Conservation (phyloP, 2,888 invertebrate species). For the Rhorus exstirpatorius region DNA sequence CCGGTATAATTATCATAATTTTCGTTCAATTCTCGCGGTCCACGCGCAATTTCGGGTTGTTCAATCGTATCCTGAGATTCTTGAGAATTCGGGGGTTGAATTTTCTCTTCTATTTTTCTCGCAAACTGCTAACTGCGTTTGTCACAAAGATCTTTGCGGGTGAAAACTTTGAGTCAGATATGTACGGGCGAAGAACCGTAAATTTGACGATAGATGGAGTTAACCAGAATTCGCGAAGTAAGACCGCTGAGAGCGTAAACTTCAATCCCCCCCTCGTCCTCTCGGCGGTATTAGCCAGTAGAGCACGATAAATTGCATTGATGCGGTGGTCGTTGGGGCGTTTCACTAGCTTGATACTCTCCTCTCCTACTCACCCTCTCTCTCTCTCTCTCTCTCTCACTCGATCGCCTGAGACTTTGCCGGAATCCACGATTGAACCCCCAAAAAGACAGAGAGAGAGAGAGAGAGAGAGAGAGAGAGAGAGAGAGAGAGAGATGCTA, state of each 20-base stretch:
- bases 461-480: conserved; percentile 3
- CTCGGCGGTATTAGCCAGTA: conserved; percentile 25
- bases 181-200: conserved; percentile 23
- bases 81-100: conserved; percentile 2
- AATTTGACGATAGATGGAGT: conserved; percentile 43
- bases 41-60: no score
- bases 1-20: no score
- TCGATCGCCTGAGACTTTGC: not conserved
- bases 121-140: no score
- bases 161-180: not conserved
- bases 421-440: not conserved
- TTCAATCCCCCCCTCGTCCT: not conserved
- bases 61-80: no score
- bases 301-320: conserved; percentile 67
- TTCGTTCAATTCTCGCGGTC: no score
- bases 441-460: conserved; percentile 39
- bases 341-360: conserved; percentile 59
- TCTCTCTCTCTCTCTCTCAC: not conserved
- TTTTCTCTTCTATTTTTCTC: not conserved
- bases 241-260: conserved; percentile 10
- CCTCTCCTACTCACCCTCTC: no score
- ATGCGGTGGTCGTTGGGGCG: conserved; percentile 71
- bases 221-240: conserved; percentile 43
- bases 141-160: not conserved
- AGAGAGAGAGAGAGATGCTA: conserved; percentile 1